These are phyloP conservation scores for Rhamphomyia laevipes DNA, from an alignment of 2,888 invertebrate genomes.

Conservation along the genomic window DNA sequence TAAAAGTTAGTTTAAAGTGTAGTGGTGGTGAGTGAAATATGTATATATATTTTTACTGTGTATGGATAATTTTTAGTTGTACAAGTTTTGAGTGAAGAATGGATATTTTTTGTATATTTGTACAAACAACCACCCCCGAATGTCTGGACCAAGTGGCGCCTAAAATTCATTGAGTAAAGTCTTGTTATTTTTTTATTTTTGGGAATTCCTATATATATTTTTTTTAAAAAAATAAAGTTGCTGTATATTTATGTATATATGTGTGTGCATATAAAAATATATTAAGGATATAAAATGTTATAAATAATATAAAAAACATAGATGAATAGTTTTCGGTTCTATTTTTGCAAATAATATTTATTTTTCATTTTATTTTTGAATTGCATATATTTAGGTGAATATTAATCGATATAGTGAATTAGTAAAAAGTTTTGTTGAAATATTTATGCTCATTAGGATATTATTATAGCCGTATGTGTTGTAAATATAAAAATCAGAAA, in stretches of 20 bases:
- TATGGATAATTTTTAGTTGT: not conserved
- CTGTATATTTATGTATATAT: not conserved
- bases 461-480: too few relatives aligned
- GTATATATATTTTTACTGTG: not conserved
- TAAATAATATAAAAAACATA: too few relatives aligned
- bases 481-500: too few relatives aligned
- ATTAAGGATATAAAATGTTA: not conserved
- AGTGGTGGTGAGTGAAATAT: too few relatives aligned
- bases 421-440: too few relatives aligned
- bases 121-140: slow-evolving; percentile 17
- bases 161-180: slow-evolving; percentile 11
- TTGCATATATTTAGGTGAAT: too few relatives aligned
- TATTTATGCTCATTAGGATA: too few relatives aligned
- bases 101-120: slow-evolving; percentile 12
- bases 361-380: too few relatives aligned
- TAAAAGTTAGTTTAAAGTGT: too few relatives aligned
- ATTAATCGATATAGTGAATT: too few relatives aligned
- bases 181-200: not conserved
- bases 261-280: not conserved
- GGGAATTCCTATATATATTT: not conserved
- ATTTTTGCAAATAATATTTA: too few relatives aligned
- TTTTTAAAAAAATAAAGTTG: not conserved
- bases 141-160: slow-evolving; percentile 23
- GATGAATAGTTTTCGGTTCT: too few relatives aligned
- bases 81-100: not conserved